phyloP scores from a whole-genome alignment of 2,888 invertebrate species.

The Brachypalpus laphriformis region DNA sequence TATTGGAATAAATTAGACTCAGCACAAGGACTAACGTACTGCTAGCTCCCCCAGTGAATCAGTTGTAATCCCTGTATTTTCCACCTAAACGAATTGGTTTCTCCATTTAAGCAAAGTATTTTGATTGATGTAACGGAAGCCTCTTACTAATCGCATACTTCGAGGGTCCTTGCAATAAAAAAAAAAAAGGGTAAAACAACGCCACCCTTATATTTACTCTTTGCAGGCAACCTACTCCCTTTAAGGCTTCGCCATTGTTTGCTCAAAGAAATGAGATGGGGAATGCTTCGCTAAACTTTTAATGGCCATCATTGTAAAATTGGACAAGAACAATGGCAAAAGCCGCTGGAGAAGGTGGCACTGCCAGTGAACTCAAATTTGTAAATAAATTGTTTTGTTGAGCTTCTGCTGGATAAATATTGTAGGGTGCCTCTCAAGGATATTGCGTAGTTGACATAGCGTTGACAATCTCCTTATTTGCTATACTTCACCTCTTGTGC shows the following conservation, averaged over 20 bases:
- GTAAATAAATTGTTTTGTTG: constrained; percentile 34
- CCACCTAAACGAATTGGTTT: constrained; percentile 35
- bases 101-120: constrained; percentile 9
- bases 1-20: constrained; percentile 32
- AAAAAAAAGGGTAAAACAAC: neutral
- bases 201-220: constrained; percentile 6
- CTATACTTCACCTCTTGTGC: constrained; percentile 9
- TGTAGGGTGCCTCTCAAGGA: constrained; percentile 17
- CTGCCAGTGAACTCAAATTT: constrained; percentile 4
- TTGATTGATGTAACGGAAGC: constrained; percentile 44
- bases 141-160: constrained; percentile 29
- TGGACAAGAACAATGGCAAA: constrained; percentile 34
- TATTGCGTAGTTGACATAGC: constrained; percentile 33
- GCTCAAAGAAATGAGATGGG: neutral
- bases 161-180: neutral
- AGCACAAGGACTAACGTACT: neutral
- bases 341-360: neutral
- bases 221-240: neutral
- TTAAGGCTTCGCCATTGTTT: constrained; percentile 6
- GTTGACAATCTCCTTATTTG: constrained; percentile 23
- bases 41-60: neutral
- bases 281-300: constrained; percentile 37
- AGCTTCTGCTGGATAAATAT: constrained; percentile 35
- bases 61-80: constrained; percentile 19
- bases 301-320: constrained; percentile 39